Evolutionary conservation across 2,113 vertebrate genomes (phyloP).

Genomic region (Henicopernis longicauda): DNA sequence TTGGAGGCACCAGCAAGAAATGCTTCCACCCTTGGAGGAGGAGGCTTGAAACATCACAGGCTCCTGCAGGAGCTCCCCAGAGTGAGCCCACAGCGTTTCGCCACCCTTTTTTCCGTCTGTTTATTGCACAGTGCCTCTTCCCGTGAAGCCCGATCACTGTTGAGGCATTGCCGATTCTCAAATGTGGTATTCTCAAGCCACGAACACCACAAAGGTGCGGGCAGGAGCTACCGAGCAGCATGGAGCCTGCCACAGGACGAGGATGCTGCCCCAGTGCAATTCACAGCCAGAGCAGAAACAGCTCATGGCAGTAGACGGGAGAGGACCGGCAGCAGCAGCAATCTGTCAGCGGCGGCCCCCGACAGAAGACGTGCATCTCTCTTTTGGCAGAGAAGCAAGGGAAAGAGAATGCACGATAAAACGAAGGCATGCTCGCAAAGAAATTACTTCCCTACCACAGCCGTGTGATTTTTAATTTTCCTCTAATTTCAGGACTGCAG

Average conservation of each 20-base stretch:
- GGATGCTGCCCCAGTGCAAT: background rate
- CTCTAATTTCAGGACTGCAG: slow-evolving; percentile 74
- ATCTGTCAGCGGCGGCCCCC: background rate
- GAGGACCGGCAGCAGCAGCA: background rate
- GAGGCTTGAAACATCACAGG: background rate
- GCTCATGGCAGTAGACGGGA: background rate
- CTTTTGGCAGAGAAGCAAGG: background rate
- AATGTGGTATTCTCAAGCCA: background rate
- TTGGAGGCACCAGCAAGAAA: background rate
- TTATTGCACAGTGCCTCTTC: background rate
- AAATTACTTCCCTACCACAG: slow-evolving; percentile 39
- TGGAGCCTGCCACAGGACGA: background rate
- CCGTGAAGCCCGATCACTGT: background rate
- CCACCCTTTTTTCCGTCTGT: background rate
- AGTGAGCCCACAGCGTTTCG: background rate
- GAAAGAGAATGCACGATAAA: background rate
- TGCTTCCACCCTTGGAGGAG: background rate
- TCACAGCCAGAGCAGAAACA: background rate
- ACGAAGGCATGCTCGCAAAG: slow-evolving; percentile 6
- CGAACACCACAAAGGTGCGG: accelerated
- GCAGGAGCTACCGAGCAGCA: background rate
- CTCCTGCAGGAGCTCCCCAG: background rate
- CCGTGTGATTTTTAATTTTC: slow-evolving; percentile 75
- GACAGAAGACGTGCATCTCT: background rate
- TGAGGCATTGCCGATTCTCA: background rate